phyloP scores from a whole-genome alignment of 2,797 vertebrate species.

The Poeciliopsis gracilis region DNA sequence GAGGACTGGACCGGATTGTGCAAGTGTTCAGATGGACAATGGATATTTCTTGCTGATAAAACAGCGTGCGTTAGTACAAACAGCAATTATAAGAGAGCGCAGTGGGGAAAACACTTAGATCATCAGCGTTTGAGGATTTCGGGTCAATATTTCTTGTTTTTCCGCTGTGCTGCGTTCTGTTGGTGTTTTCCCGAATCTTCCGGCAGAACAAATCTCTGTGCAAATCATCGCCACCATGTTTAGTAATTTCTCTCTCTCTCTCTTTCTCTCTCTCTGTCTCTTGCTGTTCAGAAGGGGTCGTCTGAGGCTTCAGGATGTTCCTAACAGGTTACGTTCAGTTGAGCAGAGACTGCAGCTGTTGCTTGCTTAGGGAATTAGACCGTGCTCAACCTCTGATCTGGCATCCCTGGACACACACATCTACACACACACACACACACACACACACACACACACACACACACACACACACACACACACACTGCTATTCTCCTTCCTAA shows the following conservation, averaged over 20 bases:
- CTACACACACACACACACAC: background rate
- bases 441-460: constrained; percentile 15
- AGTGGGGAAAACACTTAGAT: background rate
- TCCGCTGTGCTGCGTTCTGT: background rate
- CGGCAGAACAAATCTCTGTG: background rate
- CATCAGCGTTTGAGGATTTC: background rate
- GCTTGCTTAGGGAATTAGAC: constrained; percentile 49
- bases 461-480: background rate
- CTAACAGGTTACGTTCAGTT: constrained; percentile 28
- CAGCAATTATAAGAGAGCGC: constrained; percentile 37
- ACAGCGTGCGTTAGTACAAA: constrained; percentile 4
- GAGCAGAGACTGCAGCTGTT: constrained; percentile 35
- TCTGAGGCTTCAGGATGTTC: constrained; percentile 39
- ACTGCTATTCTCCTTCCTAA: constrained; percentile 22
- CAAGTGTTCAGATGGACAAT: constrained; percentile 20
- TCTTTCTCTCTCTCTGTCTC: background rate
- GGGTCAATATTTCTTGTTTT: background rate
- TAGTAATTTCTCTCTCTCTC: constrained; percentile 24
- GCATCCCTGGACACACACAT: constrained; percentile 37
- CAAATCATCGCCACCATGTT: constrained; percentile 4
- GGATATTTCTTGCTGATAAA: constrained; percentile 30
- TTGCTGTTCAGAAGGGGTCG: constrained; percentile 2
- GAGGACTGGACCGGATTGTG: background rate
- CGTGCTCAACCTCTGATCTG: constrained; percentile 53
- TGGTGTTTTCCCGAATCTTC: constrained; percentile 24